Evolutionary conservation across 1,140 invertebrate species (phyloP).

Genomic region (Anoplolepis gracilipes): DNA sequence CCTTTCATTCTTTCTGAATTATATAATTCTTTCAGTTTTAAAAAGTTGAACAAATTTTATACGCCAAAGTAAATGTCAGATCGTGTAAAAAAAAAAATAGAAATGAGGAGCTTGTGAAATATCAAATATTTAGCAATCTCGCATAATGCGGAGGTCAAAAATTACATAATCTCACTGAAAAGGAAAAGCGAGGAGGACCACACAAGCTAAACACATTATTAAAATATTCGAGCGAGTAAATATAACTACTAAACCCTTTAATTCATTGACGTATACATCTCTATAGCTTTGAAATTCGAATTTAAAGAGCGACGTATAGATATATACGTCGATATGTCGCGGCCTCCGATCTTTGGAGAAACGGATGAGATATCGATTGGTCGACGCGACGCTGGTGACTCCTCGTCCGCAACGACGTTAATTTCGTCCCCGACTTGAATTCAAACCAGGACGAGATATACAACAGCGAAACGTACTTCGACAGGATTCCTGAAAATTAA

Average conservation of each 20-base stretch:
- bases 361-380: constrained; percentile 14
- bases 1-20: neutral
- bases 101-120: too few relatives aligned
- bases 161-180: neutral
- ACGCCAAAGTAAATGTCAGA: too few relatives aligned
- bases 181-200: too few relatives aligned
- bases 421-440: constrained; percentile 25
- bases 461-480: neutral
- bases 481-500: constrained; percentile 43
- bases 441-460: neutral
- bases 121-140: too few relatives aligned
- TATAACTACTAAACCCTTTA: neutral
- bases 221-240: neutral
- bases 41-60: neutral
- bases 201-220: too few relatives aligned
- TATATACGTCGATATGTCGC: neutral
- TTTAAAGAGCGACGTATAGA: neutral
- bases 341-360: neutral
- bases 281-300: neutral
- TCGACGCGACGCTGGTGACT: neutral
- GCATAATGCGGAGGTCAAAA: neutral
- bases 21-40: neutral
- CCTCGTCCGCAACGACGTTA: neutral
- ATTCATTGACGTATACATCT: neutral
- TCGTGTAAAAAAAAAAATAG: too few relatives aligned